These are phyloP conservation scores for Archips crataeganus DNA, from an alignment of 2,888 invertebrate species.

Conservation along the genomic window DNA sequence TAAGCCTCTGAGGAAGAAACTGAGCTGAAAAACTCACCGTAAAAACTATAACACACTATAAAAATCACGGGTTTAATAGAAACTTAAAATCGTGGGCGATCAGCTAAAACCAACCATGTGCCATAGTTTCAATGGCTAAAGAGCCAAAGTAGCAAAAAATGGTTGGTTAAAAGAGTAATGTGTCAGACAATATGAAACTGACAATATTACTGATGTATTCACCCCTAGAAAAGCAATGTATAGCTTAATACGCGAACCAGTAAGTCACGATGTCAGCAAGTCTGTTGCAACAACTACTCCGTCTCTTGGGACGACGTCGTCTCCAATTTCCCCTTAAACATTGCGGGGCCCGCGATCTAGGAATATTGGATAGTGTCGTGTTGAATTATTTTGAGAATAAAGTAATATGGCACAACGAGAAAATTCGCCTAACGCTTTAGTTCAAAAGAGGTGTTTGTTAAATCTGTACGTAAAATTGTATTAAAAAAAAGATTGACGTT, in stretches of 20 bases:
- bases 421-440: background rate
- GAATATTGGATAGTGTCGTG: constrained; percentile 42
- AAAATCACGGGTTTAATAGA: too few relatives aligned
- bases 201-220: background rate
- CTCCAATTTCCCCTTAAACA: constrained; percentile 61
- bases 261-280: constrained; percentile 44
- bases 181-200: background rate
- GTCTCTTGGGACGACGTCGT: constrained; percentile 48
- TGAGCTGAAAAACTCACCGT: background rate
- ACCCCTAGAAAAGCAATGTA: constrained; percentile 24
- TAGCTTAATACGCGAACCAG: constrained; percentile 37
- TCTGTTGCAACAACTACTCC: constrained; percentile 17
- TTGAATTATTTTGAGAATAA: constrained; percentile 2
- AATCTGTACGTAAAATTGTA: too few relatives aligned
- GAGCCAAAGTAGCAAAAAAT: background rate
- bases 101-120: too few relatives aligned
- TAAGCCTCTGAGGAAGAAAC: background rate
- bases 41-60: too few relatives aligned
- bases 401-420: background rate
- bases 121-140: too few relatives aligned
- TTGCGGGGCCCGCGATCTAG: constrained; percentile 48
- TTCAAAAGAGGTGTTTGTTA: background rate
- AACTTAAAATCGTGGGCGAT: too few relatives aligned
- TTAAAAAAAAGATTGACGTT: background rate
- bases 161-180: background rate